Evolutionary conservation across 1,140 invertebrate species (phyloP).

Genomic region (Caenorhabditis elegans): DNA sequence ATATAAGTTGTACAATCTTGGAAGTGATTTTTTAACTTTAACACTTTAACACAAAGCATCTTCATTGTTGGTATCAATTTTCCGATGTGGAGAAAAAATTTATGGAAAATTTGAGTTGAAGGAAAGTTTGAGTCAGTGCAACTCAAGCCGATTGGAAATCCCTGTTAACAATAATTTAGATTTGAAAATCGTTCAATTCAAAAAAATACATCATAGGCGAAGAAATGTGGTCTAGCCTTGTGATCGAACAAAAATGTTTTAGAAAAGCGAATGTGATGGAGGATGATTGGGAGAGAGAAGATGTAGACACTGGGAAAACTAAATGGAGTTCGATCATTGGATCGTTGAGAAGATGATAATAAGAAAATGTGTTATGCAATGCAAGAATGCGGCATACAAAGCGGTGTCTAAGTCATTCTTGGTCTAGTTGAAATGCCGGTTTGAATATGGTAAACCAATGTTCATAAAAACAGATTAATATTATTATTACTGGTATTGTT

Average conservation of each 20-base stretch:
- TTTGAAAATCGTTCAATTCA: too few species aligned
- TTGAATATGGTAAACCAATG: too few species aligned
- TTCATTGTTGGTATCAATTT: background rate
- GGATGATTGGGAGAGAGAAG: background rate
- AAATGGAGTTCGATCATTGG: background rate
- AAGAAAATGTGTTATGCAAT: slow-evolving; percentile 13
- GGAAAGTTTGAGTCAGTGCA: too few species aligned
- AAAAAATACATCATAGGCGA: too few species aligned
- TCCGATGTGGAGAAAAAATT: background rate
- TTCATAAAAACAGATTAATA: too few species aligned
- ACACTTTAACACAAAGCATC: background rate
- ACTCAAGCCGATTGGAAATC: too few species aligned
- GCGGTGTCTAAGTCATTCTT: background rate
- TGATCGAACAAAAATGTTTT: background rate
- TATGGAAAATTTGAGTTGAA: background rate
- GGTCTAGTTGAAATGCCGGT: too few species aligned
- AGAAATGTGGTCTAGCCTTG: too few species aligned
- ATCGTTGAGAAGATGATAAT: background rate
- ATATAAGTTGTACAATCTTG: too few species aligned
- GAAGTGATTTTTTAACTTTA: too few species aligned
- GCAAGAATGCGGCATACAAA: slow-evolving; percentile 20
- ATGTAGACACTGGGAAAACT: background rate
- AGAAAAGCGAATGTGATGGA: background rate
- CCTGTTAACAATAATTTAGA: too few species aligned
- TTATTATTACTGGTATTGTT: too few species aligned